Evolutionary conservation across 1,140 invertebrate species (phyloP).

Genomic region (Gryllus bimaculatus): DNA sequence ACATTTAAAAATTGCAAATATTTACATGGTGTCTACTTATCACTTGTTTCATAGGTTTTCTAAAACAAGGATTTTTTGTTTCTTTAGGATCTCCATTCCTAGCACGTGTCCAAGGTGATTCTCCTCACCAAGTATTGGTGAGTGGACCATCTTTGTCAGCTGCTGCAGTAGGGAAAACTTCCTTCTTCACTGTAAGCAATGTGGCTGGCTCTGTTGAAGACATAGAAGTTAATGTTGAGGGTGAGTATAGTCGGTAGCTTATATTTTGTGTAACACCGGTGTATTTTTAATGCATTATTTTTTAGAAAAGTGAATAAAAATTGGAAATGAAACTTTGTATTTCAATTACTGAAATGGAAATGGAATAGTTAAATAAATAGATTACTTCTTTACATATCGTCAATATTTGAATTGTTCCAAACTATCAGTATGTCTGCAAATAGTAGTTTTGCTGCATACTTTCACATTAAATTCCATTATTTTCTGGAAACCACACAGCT

Average conservation of each 20-base stretch:
- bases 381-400: too few relatives aligned
- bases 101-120: conserved; percentile 59
- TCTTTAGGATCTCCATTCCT: conserved; percentile 65
- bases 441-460: too few relatives aligned
- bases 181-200: conserved; percentile 62
- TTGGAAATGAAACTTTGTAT: too few relatives aligned
- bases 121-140: conserved; percentile 54
- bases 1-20: background rate
- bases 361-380: too few relatives aligned
- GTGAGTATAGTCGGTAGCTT: conserved; percentile 43
- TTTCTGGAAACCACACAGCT: too few relatives aligned
- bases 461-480: too few relatives aligned
- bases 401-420: too few relatives aligned
- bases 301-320: too few relatives aligned
- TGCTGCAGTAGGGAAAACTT: conserved; percentile 60
- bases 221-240: conserved; percentile 89
- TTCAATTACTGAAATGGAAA: too few relatives aligned
- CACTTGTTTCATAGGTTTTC: background rate
- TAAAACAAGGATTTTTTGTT: background rate
- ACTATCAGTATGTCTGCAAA: too few relatives aligned
- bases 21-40: background rate
- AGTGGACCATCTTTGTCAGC: conserved; percentile 57
- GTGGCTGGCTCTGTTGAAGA: conserved; percentile 76
- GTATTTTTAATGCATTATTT: too few relatives aligned
- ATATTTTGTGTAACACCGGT: conserved; percentile 2